phyloP scores from a whole-genome alignment of 2,113 vertebrate genomes.

The Macaca nemestrina region DNA sequence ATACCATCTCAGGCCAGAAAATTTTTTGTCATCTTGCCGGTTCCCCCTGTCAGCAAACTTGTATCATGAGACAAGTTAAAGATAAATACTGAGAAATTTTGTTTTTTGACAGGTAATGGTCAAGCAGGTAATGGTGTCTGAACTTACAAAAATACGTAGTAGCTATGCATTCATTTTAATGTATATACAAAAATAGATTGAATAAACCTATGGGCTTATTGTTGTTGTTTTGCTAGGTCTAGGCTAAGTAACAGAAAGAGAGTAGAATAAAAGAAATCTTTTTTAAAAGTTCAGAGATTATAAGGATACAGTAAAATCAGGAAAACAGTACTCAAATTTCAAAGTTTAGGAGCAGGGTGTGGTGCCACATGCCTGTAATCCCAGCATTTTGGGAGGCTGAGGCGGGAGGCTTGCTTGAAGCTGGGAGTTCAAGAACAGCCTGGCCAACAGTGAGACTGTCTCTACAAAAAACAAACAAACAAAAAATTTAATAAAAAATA shows the following conservation, averaged over 20 bases:
- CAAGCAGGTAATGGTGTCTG: neutral
- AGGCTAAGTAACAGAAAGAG: neutral
- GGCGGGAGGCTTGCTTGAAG: too few species aligned
- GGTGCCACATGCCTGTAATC: too few species aligned
- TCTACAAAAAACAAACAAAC: too few species aligned
- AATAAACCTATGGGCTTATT: neutral
- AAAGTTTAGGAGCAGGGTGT: neutral
- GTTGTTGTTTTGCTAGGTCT: neutral
- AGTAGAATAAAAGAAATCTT: neutral
- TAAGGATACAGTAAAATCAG: neutral
- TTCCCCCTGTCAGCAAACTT: neutral
- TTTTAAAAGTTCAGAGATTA: neutral
- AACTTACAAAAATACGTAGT: slow-evolving; percentile 33
- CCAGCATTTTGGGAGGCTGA: too few species aligned
- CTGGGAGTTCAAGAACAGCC: too few species aligned
- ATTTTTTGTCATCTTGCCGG: neutral
- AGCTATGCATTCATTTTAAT: neutral
- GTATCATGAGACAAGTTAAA: slow-evolving; percentile 2
- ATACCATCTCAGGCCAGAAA: neutral
- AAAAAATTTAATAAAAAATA: too few species aligned
- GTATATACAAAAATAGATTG: neutral
- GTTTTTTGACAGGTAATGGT: neutral
- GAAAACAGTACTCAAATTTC: neutral
- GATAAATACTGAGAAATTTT: neutral
- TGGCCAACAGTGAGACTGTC: too few species aligned